Base-by-base conservation (phyloP, 2,113 vertebrate genomes). In the Saguinus imperator region DNA sequence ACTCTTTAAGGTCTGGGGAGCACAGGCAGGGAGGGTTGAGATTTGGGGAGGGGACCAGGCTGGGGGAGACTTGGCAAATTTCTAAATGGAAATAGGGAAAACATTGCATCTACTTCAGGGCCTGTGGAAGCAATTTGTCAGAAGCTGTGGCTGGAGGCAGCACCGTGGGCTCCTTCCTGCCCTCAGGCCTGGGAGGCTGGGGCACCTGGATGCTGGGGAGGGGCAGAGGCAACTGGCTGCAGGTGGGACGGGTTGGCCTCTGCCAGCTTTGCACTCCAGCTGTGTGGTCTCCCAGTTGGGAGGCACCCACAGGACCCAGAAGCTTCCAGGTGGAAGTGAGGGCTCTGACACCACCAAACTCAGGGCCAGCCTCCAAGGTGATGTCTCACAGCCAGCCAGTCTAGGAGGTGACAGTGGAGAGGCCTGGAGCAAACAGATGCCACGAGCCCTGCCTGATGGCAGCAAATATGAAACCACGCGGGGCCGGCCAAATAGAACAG, bases 1-100 rank as follows among this genome's bases (percentile, higher is more conserved):
- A 97, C 98, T 97, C 98, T 98, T 95, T 97, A 96, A 98, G 98
- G 98, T 98, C 97, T 92, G n/a, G 93, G 92, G 98, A 97, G 77
- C 97, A 97, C 79, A 81, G n/a, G 92, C 79, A 27, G 96, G 93
- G 89, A 27, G 96, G 93, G 89, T 73, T 13, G 1, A 48, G 96
- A 89, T 70, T 89, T 79, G 0, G 0, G 84, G 72, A 55, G 52
- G 23, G 21, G 52, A 20, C 3, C 50, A 10, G 73, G 66, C 48
- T 70, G n/a, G 79, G 43, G 40, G 68, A 79, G 35, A 32, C 12
- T 8, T 23, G 66, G 89, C 50, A 37, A 18, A 64, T 93, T 86
- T 89, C 73, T 72, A 85, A 73, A 70, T 0, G 2, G n/a, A 77
- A 27, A 80, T 64, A 76, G 27, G 21, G 48, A 14, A 76, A 89